Evolutionary conservation across 2,888 invertebrate species (phyloP), one percentile per base, ranked within the genome.

Genomic region (Druceiella hillmani): DNA sequence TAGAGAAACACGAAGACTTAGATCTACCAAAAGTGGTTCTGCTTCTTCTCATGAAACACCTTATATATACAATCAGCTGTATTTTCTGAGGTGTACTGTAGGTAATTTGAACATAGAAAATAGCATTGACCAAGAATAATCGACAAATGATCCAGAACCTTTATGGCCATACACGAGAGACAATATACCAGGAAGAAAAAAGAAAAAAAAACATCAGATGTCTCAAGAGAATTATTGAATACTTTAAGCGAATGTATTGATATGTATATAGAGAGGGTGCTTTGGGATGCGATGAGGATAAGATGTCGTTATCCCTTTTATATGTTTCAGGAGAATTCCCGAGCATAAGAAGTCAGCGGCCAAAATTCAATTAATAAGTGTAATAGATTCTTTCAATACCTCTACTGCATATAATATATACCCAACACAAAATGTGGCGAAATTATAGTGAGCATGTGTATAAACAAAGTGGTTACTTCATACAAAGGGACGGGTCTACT

Each of bases 71-170:
- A 42, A 45, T 14, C 36, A 40, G 39, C 42, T 44, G 40, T 43
- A 45, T 24, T 45, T 47, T 45, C 40, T 44, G 32, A 45, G 45
- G 35, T 36, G 41, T 43, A 40, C 43, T 17, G 41, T 47, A 45
- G 45, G 35, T 36, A 43, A 41, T 38, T 41, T 17, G 41, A 45
- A 46, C 37, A 43, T 39, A 43, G 40, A 44, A 39, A 44, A 36
- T 43, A 44, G 17, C 44, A 41, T 47, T 44, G 13, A 44, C 43
- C 11, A 43, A 46, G 40, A 45, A 45, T 6, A 46, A 2, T 40
- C 20, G 39, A 46, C 26, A 41, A 40, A 13, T 41, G 46, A 46
- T 43, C 45, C 43, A 46, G 41, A 43, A 43, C 43, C 46, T 40
- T 24, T n/a, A n/a, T n/a, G n/a, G n/a, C n/a, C n/a, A n/a, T 40